Conservation (phyloP, 2,113 vertebrate species). For the Apus apus region DNA sequence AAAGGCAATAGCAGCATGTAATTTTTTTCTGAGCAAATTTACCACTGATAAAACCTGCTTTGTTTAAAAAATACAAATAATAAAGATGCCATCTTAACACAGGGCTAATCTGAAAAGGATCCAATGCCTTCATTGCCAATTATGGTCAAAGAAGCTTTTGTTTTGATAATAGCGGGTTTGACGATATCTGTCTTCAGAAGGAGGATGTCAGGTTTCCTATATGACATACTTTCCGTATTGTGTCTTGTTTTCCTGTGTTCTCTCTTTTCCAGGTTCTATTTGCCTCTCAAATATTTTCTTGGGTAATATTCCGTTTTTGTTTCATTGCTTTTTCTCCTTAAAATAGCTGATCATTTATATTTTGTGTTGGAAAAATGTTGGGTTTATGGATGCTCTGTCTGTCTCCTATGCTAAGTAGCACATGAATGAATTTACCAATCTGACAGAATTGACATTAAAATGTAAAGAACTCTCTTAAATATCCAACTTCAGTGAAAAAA, state of each 20-base stretch:
- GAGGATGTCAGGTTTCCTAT: constrained; percentile 52
- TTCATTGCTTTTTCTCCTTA: constrained; percentile 24
- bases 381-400: neutral
- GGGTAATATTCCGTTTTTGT: neutral
- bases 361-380: neutral
- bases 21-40: neutral
- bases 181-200: constrained; percentile 22
- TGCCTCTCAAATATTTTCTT: constrained; percentile 17
- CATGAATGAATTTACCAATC: neutral
- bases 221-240: constrained; percentile 26
- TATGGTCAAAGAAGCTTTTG: constrained; percentile 59
- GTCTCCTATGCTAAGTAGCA: constrained; percentile 5
- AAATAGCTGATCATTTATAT: constrained; percentile 4
- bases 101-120: neutral
- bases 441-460: constrained; percentile 19
- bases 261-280: constrained; percentile 25
- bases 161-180: constrained; percentile 39
- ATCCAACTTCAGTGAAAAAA: neutral
- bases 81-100: neutral
- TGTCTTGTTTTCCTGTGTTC: constrained; percentile 39
- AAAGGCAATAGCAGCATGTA: neutral
- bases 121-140: constrained; percentile 33
- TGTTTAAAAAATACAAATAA: neutral
- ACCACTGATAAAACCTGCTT: neutral
- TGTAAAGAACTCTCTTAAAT: neutral